These are phyloP conservation scores for Sorex fumeus DNA, from an alignment of 2,113 vertebrate genomes.

Conservation along the genomic window DNA sequence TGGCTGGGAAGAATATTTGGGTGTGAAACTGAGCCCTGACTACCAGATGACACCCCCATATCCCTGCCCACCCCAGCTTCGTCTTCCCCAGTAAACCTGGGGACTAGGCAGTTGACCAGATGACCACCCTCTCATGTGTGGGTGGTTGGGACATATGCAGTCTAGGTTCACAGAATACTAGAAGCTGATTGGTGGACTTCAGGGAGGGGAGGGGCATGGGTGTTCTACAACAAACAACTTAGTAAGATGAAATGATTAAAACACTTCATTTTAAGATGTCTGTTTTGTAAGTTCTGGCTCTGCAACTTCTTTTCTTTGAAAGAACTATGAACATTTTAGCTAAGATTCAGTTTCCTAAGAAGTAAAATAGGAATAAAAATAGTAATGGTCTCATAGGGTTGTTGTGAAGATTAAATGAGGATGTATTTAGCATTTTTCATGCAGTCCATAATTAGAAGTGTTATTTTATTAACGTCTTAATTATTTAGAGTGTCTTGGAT, in stretches of 20 bases:
- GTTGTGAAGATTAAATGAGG: slow-evolving; percentile 22
- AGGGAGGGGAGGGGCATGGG: neutral
- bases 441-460: neutral
- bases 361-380: slow-evolving; percentile 48
- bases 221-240: neutral
- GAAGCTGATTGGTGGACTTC: neutral
- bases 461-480: neutral
- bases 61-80: neutral
- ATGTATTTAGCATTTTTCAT: neutral
- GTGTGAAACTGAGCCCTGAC: neutral
- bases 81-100: neutral
- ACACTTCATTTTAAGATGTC: neutral
- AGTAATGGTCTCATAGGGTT: neutral
- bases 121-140: neutral
- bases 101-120: neutral
- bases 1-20: neutral
- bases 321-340: slow-evolving; percentile 48
- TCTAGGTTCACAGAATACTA: neutral
- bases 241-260: neutral
- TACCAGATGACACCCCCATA: neutral
- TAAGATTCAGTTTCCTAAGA: slow-evolving; percentile 53
- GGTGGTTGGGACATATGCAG: neutral
- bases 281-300: neutral
- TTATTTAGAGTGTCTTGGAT: neutral
- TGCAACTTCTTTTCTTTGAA: neutral